A percentile compares a stretch with the other conserved stretches of the same genome.
Conservation (phyloP, 1,140 invertebrate species). For the Drosophila bocqueti region DNA sequence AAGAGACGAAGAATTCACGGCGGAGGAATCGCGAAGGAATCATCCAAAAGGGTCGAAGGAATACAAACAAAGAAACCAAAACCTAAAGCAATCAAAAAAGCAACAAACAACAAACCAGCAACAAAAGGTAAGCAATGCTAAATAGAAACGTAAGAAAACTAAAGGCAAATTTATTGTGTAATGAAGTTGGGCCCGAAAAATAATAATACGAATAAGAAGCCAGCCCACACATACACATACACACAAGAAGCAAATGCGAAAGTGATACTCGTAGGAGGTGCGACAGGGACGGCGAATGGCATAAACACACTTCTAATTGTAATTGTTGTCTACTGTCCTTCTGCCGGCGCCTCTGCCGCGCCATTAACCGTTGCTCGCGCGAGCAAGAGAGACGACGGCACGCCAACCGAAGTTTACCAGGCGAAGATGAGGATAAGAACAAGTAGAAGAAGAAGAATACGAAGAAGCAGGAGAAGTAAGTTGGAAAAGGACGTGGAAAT, state of each 20-base stretch:
- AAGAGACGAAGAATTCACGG: conserved; percentile 10
- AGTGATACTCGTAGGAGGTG: conserved; percentile 39
- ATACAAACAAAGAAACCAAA: conserved; percentile 32
- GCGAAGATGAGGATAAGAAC: conserved; percentile 1
- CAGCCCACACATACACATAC: background rate
- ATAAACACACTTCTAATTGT: conserved; percentile 72
- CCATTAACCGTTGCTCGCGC: conserved; percentile 20
- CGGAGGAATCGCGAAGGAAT: conserved; percentile 9
- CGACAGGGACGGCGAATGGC: conserved; percentile 21
- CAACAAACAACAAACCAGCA: conserved; percentile 41
- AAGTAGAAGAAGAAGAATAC: background rate
- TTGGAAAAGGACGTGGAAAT: conserved; percentile 1
- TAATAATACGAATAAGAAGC: conserved; percentile 10
- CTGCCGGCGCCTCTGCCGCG: conserved; percentile 27
- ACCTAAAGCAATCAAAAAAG: conserved; percentile 57
- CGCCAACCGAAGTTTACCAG: conserved; percentile 18
- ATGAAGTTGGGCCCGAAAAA: conserved; percentile 63
- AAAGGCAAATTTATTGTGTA: conserved; percentile 65
- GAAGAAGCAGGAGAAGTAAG: background rate
- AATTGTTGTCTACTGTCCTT: conserved; percentile 61
- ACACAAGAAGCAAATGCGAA: conserved; percentile 38
- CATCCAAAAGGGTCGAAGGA: conserved; percentile 15
- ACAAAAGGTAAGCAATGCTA: conserved; percentile 47
- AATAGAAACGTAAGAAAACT: conserved; percentile 11
- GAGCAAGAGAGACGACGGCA: conserved; percentile 22